Base-by-base conservation (phyloP, 2,888 invertebrate genomes). In the Ophion costatus region DNA sequence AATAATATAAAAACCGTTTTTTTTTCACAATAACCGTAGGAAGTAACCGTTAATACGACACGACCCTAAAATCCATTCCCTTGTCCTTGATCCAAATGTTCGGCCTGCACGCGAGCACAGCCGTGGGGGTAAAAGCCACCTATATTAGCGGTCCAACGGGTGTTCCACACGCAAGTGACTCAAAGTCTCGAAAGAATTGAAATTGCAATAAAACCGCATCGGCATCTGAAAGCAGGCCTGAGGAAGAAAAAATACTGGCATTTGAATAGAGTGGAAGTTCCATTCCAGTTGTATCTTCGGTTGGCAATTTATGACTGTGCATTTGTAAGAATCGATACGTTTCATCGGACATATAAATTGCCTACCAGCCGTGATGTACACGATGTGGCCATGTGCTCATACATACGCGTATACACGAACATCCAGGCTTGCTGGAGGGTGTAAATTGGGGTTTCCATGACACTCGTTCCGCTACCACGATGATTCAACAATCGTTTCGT, bases 401-500 rank as follows among this genome's bases (percentile, higher is more conserved):
- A 51, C 51, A 51, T 17, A 51, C 6, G 38, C 38, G 80, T 59
- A 22, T n/a, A 59, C 14, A 22, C 61, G 17, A 29, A 57, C 20
- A 51, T n/a, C 22, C 5, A 45, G n/a, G 64, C 42, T 11, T 42
- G n/a, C 2, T 17, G 80, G n/a, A 76, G 83, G 83, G 77, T 80
- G 76, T 73, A 77, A 73, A 84, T 80, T 76, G 51, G 76, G 71
- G 76, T 61, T 29, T 73, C 67, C 73, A 67, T 80, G 76, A 77
- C 69, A 80, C 73, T 73, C 70, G 80, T 76, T 63, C 38, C 59
- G 59, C 77, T 70, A 14, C 63, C 77, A 73, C 80, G 74, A 33
- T 63, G 69, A 70, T 78, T 57, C 69, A 77, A 77, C 81, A 70
- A 84, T 75, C 81, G 78, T 79, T 75, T 79, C 84, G 66, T 70